A percentile compares a stretch with the other conserved stretches of the same genome.
Evolutionary conservation across 2,113 vertebrate species (phyloP).

Genomic region (Amphiprion ocellaris): DNA sequence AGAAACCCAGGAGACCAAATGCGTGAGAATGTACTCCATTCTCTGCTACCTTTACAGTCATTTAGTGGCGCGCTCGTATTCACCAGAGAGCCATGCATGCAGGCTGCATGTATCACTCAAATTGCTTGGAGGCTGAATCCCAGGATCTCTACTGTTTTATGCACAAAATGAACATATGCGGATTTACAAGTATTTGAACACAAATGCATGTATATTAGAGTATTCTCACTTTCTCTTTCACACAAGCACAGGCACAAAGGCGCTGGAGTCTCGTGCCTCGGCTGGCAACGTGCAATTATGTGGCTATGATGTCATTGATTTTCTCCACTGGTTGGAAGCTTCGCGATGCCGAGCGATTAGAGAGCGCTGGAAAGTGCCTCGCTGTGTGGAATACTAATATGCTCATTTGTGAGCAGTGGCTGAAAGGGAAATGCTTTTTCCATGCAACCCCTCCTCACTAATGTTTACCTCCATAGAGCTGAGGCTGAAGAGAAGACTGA

Average conservation of each 20-base stretch:
- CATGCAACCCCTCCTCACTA: constrained; percentile 43
- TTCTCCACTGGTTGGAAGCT: constrained; percentile 76
- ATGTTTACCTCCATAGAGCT: constrained; percentile 66
- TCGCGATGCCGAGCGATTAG: constrained; percentile 74
- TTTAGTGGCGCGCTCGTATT: constrained; percentile 38
- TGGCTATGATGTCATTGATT: constrained; percentile 87
- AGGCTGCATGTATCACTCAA: constrained; percentile 45
- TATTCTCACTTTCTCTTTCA: constrained; percentile 31
- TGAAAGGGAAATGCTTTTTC: constrained; percentile 76
- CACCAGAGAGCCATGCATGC: constrained; percentile 38
- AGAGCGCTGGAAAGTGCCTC: constrained; percentile 82
- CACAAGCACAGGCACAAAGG: constrained; percentile 51
- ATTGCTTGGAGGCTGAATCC: constrained; percentile 43
- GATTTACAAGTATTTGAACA: constrained; percentile 33
- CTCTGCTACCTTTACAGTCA: constrained; percentile 54
- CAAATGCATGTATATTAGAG: constrained; percentile 27
- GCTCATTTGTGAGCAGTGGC: constrained; percentile 76
- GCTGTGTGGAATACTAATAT: constrained; percentile 86
- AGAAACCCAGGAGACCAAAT: constrained; percentile 75
- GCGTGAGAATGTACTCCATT: constrained; percentile 58
- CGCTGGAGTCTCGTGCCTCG: constrained; percentile 67
- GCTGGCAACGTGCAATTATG: constrained; percentile 84
- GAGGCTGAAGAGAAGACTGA: constrained; percentile 50
- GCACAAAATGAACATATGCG: constrained; percentile 59
- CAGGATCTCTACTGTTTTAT: constrained; percentile 51